A percentile compares a stretch with the other conserved stretches of the same genome.
phyloP scores from a whole-genome alignment of 2,113 vertebrate genomes.

The Myodes glareolus region DNA sequence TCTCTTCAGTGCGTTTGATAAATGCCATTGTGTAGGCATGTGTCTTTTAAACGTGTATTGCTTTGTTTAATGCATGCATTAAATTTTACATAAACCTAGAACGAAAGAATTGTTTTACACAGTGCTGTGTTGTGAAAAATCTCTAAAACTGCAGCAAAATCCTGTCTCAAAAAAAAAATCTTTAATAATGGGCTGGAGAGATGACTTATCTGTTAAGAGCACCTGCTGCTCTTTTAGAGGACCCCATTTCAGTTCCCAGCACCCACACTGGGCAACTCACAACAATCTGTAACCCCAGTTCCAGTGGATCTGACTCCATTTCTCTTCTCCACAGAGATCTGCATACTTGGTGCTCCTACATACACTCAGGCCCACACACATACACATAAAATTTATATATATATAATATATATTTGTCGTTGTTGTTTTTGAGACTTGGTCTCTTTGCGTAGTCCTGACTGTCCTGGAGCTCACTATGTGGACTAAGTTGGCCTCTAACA shows the following conservation, averaged over 20 bases:
- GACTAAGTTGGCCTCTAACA: neutral
- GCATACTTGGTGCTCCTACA: neutral
- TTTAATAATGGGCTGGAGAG: neutral
- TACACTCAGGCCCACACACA: neutral
- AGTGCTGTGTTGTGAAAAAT: constrained; percentile 3
- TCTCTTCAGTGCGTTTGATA: constrained; percentile 11
- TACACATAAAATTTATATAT: neutral
- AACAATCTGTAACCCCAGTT: neutral
- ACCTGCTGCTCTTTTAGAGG: neutral
- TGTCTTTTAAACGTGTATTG: neutral
- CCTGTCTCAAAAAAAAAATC: neutral
- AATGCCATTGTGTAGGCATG: neutral
- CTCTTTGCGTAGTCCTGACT: neutral
- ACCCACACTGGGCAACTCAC: neutral
- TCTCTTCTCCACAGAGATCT: neutral
- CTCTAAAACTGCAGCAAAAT: neutral
- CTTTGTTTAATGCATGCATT: neutral
- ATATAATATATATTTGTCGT: neutral
- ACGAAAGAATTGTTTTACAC: neutral
- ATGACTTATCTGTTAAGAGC: neutral
- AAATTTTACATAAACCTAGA: constrained; percentile 25
- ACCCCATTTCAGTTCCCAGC: neutral
- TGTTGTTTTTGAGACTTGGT: neutral
- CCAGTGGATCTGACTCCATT: neutral
- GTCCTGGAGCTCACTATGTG: neutral